Percentiles rank a stretch among this genome's conserved stretches.
Conservation (phyloP, 2,113 vertebrate species). For the Stercorarius parasiticus region DNA sequence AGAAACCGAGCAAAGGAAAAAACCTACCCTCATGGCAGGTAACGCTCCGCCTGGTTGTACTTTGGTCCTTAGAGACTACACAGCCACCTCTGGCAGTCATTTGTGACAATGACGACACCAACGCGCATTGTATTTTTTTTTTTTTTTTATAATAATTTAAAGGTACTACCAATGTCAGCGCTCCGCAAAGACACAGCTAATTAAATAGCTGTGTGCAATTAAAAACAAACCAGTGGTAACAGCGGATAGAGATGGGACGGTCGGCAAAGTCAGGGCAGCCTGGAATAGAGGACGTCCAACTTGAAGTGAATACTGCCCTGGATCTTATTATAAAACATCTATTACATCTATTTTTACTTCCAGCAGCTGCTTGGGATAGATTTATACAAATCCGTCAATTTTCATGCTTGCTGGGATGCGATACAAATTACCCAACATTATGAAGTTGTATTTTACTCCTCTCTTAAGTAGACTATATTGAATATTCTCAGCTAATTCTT, state of each 20-base stretch:
- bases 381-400: not conserved
- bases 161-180: not conserved
- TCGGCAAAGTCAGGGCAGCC: not conserved
- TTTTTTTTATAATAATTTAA: not conserved
- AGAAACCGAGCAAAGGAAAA: not conserved
- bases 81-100: not conserved
- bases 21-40: not conserved
- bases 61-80: not conserved
- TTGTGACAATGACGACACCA: not conserved
- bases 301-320: not conserved
- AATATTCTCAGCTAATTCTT: not conserved
- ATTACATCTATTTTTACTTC: conserved; percentile 2
- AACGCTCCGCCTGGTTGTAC: not conserved
- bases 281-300: not conserved
- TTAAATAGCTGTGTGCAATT: not conserved
- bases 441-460: not conserved
- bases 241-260: not conserved
- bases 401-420: not conserved
- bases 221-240: not conserved
- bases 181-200: too few species aligned
- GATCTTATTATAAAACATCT: not conserved
- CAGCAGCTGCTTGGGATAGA: conserved; percentile 4
- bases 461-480: not conserved
- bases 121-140: not conserved
- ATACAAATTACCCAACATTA: not conserved